These are phyloP conservation scores for Drosophila littoralis DNA, from an alignment of 1,140 invertebrate genomes.

Conservation along the genomic window DNA sequence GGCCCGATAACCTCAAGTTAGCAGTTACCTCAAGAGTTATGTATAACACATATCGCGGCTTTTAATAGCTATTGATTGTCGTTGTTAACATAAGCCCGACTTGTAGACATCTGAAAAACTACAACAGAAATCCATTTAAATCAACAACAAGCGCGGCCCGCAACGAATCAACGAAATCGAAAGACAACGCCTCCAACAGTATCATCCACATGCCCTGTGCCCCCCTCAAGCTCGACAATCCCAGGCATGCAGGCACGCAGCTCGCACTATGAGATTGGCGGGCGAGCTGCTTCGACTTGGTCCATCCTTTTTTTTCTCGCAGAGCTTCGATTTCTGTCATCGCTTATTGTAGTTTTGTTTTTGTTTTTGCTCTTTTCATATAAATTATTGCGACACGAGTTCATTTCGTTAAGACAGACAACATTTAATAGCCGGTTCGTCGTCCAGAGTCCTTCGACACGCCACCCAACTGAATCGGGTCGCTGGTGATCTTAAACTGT, in stretches of 20 bases:
- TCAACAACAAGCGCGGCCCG: constrained; percentile 21
- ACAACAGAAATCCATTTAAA: constrained; percentile 78
- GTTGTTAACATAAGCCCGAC: constrained; percentile 75
- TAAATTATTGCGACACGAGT: constrained; percentile 79
- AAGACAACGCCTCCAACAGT: constrained; percentile 45
- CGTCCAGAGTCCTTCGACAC: constrained; percentile 11
- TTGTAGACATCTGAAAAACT: constrained; percentile 72
- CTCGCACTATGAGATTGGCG: constrained; percentile 2
- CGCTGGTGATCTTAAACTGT: constrained; percentile 50
- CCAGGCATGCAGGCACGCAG: constrained; percentile 21
- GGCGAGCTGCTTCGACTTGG: not conserved
- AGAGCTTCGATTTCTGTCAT: constrained; percentile 61
- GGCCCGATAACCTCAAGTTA: constrained; percentile 34
- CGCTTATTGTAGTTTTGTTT: constrained; percentile 33
- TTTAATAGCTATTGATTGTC: constrained; percentile 76
- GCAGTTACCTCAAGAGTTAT: constrained; percentile 42
- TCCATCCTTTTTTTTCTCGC: constrained; percentile 1
- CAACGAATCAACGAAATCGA: constrained; percentile 40
- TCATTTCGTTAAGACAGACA: constrained; percentile 46
- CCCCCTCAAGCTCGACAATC: not conserved
- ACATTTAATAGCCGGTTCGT: constrained; percentile 26
- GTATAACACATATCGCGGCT: constrained; percentile 63
- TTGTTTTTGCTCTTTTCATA: constrained; percentile 38
- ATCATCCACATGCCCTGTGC: not conserved
- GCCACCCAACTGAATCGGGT: constrained; percentile 20